Evolutionary conservation across 2,113 vertebrate species (phyloP).

Genomic region (Carollia perspicillata): DNA sequence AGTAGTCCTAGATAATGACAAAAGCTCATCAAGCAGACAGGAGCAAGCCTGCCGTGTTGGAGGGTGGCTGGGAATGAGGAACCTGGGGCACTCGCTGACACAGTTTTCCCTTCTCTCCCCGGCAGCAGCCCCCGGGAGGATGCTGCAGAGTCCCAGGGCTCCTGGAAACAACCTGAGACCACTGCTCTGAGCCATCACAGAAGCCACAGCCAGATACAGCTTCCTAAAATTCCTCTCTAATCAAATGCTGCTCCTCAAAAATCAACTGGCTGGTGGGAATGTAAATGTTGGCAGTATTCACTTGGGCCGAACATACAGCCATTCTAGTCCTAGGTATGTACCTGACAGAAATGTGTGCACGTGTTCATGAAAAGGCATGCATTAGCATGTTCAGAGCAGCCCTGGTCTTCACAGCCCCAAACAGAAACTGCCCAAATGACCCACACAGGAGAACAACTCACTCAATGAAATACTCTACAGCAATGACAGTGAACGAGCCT

Average conservation of each 20-base stretch:
- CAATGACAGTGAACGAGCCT: background rate
- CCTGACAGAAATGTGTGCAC: background rate
- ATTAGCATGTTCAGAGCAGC: background rate
- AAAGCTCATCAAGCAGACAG: background rate
- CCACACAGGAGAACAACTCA: background rate
- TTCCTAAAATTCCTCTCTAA: background rate
- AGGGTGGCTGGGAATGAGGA: background rate
- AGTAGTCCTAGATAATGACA: background rate
- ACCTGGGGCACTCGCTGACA: too few relatives aligned
- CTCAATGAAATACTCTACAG: background rate
- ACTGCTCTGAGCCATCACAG: background rate
- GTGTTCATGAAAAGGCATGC: background rate
- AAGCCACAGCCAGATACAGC: background rate
- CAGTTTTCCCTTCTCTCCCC: background rate
- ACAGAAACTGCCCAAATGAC: background rate
- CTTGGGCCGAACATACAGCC: background rate
- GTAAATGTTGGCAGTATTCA: background rate
- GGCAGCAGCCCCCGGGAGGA: background rate
- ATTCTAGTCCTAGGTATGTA: background rate
- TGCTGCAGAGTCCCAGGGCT: background rate
- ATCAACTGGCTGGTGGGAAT: background rate
- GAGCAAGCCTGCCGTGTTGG: background rate
- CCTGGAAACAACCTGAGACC: background rate
- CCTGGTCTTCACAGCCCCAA: background rate
- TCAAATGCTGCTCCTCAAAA: background rate